Base-by-base conservation (phyloP, 2,113 vertebrate genomes). In the Aramus guarauna region DNA sequence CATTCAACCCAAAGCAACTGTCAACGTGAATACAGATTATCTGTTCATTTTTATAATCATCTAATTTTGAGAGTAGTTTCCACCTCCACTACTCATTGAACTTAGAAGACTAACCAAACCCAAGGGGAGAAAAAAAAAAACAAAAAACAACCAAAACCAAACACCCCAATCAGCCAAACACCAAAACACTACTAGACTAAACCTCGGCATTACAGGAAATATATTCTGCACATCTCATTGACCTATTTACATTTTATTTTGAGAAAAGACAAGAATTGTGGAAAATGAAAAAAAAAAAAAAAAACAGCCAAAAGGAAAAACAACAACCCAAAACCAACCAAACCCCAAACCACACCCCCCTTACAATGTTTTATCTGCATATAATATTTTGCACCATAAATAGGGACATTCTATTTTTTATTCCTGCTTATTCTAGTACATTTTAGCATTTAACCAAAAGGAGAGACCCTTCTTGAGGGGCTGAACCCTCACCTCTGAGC, bases 1-100 rank as follows among this genome's bases (percentile, higher is more conserved):
- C 93, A 97, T 95, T 96, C 96, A 97, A 97, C 74, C 50, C 85
- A 83, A 97, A 97, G 91, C 22, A 81, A 97, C 90, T 96, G 95
- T 92, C 95, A 94, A 37, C 2, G n/a, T 80, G 90, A 96, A 97
- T 88, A 77, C 87, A 95, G 94, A 94, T 78, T 83, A 85, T 69
- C 60, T 66, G 89, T 48, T 95, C 84, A 72, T 90, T 96, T 92
- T 89, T 79, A 81, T 95, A 96, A 95, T 92, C 18, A 37, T 66
- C 75, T 92, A 27, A 86, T 97, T 96, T 92, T 71, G 52, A 91
- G 19, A 82, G 74, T 41, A 77, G 77, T 79, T 96, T 93, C 67
- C 24, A 87, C 39, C 56, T 83, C 55, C 27, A 4, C 58, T 50
- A 52, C 22, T 92, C n/a, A 73, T 63, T 75, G n/a, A 94, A 77